These are phyloP conservation scores for Miichthys miiuy DNA, from an alignment of 2,797 vertebrate species.

Conservation along the genomic window DNA sequence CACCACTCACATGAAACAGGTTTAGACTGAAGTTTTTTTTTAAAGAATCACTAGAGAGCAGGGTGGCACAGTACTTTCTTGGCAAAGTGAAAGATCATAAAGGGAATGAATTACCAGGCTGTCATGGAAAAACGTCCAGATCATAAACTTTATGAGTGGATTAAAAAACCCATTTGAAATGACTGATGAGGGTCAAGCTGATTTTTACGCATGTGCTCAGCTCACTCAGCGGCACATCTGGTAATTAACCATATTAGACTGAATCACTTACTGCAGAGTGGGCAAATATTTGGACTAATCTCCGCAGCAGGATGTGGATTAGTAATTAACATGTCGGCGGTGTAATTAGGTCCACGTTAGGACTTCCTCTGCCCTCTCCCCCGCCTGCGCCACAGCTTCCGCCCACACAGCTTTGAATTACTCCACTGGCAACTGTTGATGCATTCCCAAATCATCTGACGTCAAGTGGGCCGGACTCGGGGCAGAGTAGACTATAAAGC, in stretches of 20 bases:
- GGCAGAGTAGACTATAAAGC: slow-evolving; percentile 56
- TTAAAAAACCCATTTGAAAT: neutral
- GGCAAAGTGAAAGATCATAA: neutral
- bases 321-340: slow-evolving; percentile 70
- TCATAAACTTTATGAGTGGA: neutral
- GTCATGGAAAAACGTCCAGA: slow-evolving; percentile 16
- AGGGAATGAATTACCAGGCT: slow-evolving; percentile 31
- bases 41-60: slow-evolving; percentile 1
- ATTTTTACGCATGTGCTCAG: slow-evolving; percentile 20
- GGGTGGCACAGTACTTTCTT: neutral
- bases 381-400: slow-evolving; percentile 65
- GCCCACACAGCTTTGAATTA: slow-evolving; percentile 79
- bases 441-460: slow-evolving; percentile 79
- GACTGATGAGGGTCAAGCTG: neutral
- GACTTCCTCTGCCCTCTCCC: slow-evolving; percentile 67
- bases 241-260: slow-evolving; percentile 14
- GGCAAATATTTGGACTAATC: slow-evolving; percentile 64
- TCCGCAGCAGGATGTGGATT: slow-evolving; percentile 70
- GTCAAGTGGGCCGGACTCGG: slow-evolving; percentile 73
- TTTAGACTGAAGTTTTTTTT: slow-evolving; percentile 40
- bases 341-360: slow-evolving; percentile 72
- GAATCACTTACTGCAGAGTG: slow-evolving; percentile 45
- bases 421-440: slow-evolving; percentile 79
- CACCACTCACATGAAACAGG: slow-evolving; percentile 28
- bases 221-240: slow-evolving; percentile 37